A percentile compares a stretch with the other conserved stretches of the same genome.
Conservation (phyloP, 1,140 invertebrate species). For the Drosophila parvula region DNA sequence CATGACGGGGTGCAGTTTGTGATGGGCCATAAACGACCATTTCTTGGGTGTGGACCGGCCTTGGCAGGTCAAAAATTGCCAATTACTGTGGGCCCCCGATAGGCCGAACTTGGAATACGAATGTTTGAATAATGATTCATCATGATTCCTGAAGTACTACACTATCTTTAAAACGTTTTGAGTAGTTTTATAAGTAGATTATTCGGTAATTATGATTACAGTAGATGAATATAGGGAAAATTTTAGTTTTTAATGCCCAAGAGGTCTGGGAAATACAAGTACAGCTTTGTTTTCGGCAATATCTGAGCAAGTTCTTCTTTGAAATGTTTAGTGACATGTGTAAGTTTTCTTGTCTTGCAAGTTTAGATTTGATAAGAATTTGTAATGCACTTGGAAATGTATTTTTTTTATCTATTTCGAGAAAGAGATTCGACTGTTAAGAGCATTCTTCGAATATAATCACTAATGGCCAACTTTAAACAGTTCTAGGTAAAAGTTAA, state of each 20-base stretch:
- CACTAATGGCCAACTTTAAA: neutral
- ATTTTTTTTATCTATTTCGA: neutral
- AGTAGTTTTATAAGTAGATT: neutral
- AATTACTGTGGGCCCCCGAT: constrained; percentile 40
- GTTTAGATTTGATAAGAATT: neutral
- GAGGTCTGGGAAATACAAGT: neutral
- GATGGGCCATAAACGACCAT: constrained; percentile 35
- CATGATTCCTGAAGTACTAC: neutral
- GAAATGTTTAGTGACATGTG: neutral
- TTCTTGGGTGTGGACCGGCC: constrained; percentile 53
- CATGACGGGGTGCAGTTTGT: constrained; percentile 29
- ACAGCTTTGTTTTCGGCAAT: neutral
- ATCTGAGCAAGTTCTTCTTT: neutral
- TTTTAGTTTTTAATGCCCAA: neutral
- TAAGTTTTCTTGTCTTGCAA: neutral
- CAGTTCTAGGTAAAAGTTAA: neutral
- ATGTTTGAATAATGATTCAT: neutral
- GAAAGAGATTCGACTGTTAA: neutral
- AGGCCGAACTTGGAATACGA: neutral
- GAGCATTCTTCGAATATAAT: neutral
- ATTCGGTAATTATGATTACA: constrained; percentile 2
- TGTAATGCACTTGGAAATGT: neutral
- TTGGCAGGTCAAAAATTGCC: constrained; percentile 29
- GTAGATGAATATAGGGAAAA: neutral
- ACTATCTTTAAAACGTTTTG: neutral